Conservation (phyloP, 2,888 invertebrate genomes). For the Drosophila vallismaia region DNA sequence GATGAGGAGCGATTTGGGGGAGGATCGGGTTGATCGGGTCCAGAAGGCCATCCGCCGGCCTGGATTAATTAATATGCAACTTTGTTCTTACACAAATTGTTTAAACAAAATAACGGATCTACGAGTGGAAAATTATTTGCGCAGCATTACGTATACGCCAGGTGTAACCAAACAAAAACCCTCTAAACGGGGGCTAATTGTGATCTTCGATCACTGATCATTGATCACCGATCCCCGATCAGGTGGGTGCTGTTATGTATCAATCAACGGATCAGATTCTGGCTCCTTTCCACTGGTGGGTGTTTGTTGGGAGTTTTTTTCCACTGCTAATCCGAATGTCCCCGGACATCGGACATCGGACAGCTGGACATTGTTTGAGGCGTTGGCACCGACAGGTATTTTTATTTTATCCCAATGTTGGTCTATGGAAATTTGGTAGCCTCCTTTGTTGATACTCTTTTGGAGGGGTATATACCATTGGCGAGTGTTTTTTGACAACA, state of each 20-base stretch:
- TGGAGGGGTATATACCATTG: background rate
- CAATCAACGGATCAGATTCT: conserved; percentile 1
- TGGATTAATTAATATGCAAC: conserved; percentile 55
- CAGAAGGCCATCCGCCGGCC: conserved; percentile 8
- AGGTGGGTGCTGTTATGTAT: conserved; percentile 10
- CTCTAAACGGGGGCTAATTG: conserved; percentile 41
- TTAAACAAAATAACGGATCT: conserved; percentile 16
- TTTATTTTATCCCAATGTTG: conserved; percentile 42
- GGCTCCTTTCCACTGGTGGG: conserved; percentile 25
- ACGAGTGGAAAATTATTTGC: conserved; percentile 20
- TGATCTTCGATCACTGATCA: background rate
- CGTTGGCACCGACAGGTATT: conserved; percentile 33
- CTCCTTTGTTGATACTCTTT: conserved; percentile 7
- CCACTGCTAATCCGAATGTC: conserved; percentile 36
- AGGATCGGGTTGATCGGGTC: background rate
- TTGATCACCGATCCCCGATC: no score
- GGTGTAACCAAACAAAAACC: conserved; percentile 55
- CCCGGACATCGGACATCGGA: conserved; percentile 16
- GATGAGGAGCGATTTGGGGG: background rate
- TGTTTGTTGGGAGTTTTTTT: conserved; percentile 27
- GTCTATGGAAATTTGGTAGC: conserved; percentile 26
- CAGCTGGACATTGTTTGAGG: conserved; percentile 45
- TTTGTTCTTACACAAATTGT: conserved; percentile 34
- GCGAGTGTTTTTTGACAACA: no score
- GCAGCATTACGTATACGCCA: conserved; percentile 62